Conservation (phyloP, 2,888 invertebrate genomes). For the Megamerina dolium region DNA sequence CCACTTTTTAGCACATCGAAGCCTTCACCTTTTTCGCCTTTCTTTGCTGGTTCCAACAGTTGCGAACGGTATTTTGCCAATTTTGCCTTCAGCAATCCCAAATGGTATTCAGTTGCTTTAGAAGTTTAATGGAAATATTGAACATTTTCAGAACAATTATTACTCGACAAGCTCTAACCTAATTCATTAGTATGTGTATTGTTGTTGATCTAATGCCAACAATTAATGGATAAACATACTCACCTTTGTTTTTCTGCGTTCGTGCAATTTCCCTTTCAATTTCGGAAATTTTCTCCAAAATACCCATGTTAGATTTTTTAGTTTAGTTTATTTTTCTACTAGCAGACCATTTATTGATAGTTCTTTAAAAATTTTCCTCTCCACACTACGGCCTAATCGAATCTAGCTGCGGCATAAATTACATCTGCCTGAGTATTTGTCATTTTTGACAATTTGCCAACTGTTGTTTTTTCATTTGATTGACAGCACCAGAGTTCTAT, state of each 20-base stretch:
- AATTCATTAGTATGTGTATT: too few species aligned
- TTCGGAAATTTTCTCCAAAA: conserved; percentile 97
- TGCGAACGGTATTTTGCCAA: conserved; percentile 92
- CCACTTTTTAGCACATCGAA: conserved; percentile 99
- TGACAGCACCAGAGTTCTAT: too few species aligned
- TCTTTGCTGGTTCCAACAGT: conserved; percentile 88
- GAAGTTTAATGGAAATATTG: conserved; percentile 3
- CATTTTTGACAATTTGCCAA: too few species aligned
- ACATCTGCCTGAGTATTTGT: too few species aligned
- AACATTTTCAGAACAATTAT: too few species aligned
- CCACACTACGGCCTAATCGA: too few species aligned
- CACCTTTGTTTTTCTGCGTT: conserved; percentile 99
- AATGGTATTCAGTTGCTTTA: conserved; percentile 96
- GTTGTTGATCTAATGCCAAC: neutral
- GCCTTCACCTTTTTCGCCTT: conserved; percentile 92
- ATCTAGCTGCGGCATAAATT: too few species aligned
- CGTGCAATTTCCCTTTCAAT: conserved; percentile 97
- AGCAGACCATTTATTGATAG: conserved; percentile 6
- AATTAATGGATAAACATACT: conserved; percentile 4
- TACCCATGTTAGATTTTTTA: conserved; percentile 68
- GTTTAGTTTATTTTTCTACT: conserved; percentile 6
- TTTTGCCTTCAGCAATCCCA: conserved; percentile 95
- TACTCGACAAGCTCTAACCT: too few species aligned
- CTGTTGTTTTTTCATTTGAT: too few species aligned
- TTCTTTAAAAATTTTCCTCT: too few species aligned